Percentiles rank a stretch among this genome's conserved stretches.
Evolutionary conservation across 2,888 invertebrate species (phyloP).

Genomic region (Tiphia femorata): DNA sequence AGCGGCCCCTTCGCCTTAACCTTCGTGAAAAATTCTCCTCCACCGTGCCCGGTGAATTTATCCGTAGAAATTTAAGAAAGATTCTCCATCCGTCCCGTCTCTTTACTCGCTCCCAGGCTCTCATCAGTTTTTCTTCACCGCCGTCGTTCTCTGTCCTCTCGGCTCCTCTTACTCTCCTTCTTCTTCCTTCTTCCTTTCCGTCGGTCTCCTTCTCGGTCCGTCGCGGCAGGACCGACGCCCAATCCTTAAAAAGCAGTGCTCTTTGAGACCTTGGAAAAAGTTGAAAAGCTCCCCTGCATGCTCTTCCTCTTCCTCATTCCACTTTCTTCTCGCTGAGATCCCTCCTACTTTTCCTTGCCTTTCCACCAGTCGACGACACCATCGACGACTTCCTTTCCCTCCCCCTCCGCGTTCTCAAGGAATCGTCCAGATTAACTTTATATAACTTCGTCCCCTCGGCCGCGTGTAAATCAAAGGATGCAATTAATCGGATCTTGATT

Average conservation of each 20-base stretch:
- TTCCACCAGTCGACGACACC: no score
- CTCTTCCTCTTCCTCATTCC: constrained; percentile 3
- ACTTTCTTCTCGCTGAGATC: not conserved
- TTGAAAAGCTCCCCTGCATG: constrained; percentile 22
- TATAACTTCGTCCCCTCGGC: constrained; percentile 34
- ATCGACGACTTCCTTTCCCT: not conserved
- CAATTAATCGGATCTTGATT: constrained; percentile 57
- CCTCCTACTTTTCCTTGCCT: not conserved
- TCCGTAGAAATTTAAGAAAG: constrained; percentile 20
- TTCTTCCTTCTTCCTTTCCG: not conserved
- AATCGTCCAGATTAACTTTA: constrained; percentile 44
- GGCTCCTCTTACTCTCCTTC: not conserved
- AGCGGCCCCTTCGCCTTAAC: not conserved
- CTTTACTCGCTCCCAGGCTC: constrained; percentile 1
- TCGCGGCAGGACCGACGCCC: constrained; percentile 4
- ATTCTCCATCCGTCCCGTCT: constrained; percentile 8
- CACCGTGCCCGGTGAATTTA: not conserved
- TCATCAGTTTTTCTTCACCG: constrained; percentile 9
- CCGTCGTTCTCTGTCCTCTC: not conserved
- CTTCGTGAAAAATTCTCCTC: constrained; percentile 5
- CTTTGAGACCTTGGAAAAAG: constrained; percentile 37
- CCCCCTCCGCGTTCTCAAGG: constrained; percentile 5
- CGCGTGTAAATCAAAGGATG: constrained; percentile 55
- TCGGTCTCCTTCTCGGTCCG: constrained; percentile 10
- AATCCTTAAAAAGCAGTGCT: constrained; percentile 27